Conservation (phyloP, 2,797 vertebrate genomes). For the Neosalanx taihuensis region DNA sequence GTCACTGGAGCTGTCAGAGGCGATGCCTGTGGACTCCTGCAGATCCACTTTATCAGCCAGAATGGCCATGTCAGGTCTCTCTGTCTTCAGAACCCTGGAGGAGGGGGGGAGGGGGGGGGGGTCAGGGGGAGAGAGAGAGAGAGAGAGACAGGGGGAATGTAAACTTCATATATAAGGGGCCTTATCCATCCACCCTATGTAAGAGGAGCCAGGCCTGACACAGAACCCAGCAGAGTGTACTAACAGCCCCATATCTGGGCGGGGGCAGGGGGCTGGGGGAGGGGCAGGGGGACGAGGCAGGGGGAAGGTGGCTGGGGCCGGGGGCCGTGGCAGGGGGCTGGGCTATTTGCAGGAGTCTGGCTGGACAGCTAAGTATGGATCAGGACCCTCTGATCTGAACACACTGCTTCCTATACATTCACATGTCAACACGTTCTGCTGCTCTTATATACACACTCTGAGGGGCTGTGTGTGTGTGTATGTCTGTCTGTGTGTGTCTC, state of each 20-base stretch:
- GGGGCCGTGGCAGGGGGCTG: no score
- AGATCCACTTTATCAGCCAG: constrained; percentile 94
- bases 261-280: no score
- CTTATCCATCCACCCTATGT: no score
- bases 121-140: neutral
- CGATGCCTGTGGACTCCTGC: constrained; percentile 96
- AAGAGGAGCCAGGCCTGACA: no score
- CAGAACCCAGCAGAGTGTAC: no score
- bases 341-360: neutral
- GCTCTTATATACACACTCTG: neutral
- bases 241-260: no score
- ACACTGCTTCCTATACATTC: neutral
- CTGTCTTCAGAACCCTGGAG: constrained; percentile 90
- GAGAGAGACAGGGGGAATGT: no score
- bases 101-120: neutral
- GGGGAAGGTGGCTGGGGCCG: no score
- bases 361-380: neutral
- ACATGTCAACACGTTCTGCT: neutral
- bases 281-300: no score
- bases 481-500: neutral
- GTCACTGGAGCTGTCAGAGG: constrained; percentile 95
- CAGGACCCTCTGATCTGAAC: neutral
- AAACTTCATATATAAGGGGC: no score
- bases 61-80: constrained; percentile 87
- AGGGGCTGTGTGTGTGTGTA: neutral